phyloP scores from a whole-genome alignment of 2,888 invertebrate genomes.

The Eupelmus urozonus region DNA sequence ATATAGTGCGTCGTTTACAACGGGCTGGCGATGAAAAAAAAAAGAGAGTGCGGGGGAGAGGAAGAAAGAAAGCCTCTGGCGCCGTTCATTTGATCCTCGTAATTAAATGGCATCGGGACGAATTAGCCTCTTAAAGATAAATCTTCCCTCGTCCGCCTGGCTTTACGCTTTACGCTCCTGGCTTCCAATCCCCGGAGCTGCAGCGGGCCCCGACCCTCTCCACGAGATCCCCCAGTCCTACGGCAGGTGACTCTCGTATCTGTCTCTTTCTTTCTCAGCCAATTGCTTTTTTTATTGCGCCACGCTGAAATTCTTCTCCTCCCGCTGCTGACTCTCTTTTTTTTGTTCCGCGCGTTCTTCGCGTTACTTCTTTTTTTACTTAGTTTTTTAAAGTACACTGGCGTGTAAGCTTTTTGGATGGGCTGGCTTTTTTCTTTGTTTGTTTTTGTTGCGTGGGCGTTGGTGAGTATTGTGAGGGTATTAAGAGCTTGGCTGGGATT shows the following conservation, averaged over 20 bases:
- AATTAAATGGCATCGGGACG: conserved; percentile 58
- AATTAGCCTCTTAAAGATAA: conserved; percentile 57
- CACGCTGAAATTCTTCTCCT: conserved; percentile 27
- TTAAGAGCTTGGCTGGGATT: too few species aligned
- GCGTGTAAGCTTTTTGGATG: background rate
- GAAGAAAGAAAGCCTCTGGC: conserved; percentile 9
- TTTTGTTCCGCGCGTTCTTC: background rate
- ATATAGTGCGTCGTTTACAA: conserved; percentile 4
- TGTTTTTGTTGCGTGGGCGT: too few species aligned
- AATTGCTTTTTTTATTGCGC: conserved; percentile 52
- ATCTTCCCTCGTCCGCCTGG: conserved; percentile 48
- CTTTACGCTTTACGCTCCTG: conserved; percentile 34
- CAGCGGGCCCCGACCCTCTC: background rate
- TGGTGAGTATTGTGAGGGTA: too few species aligned
- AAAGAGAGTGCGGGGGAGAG: too few species aligned
- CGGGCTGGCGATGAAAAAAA: background rate
- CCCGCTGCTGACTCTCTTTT: conserved; percentile 1
- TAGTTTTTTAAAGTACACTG: conserved; percentile 14
- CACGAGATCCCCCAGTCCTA: conserved; percentile 63
- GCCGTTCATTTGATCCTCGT: conserved; percentile 49
- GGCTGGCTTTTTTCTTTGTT: too few species aligned
- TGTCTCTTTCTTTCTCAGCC: too few species aligned
- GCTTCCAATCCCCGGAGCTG: conserved; percentile 22
- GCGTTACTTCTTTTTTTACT: background rate
- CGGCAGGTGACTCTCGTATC: conserved; percentile 44